Evolutionary conservation across 2,888 invertebrate genomes (phyloP).

Genomic region (Anodontia alba): DNA sequence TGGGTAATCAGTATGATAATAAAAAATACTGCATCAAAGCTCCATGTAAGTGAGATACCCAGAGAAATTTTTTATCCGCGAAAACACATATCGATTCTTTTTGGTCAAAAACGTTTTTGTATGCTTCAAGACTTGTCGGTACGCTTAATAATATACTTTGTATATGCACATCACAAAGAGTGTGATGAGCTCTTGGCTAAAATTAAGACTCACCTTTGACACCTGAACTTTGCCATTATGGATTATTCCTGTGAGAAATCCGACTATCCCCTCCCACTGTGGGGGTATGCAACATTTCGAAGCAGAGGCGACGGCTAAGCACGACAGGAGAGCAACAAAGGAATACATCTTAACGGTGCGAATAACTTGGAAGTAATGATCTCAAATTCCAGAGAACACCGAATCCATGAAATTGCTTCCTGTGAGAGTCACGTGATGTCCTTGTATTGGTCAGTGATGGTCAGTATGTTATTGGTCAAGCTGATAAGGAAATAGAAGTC

Average conservation of each 20-base stretch:
- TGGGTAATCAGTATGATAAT: too few relatives aligned
- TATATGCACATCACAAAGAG: too few relatives aligned
- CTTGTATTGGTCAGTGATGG: neutral
- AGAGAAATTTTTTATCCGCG: too few relatives aligned
- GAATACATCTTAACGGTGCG: neutral
- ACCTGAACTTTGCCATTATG: conserved; percentile 32
- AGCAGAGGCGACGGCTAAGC: conserved; percentile 7
- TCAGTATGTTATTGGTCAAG: too few relatives aligned
- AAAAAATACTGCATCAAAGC: too few relatives aligned
- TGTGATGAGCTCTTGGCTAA: too few relatives aligned
- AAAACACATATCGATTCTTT: too few relatives aligned
- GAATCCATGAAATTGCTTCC: neutral
- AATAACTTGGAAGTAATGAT: neutral
- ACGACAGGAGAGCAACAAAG: conserved; percentile 10
- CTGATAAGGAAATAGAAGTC: too few relatives aligned
- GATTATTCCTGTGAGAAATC: conserved; percentile 1
- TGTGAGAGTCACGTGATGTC: neutral
- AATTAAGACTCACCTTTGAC: conserved; percentile 33
- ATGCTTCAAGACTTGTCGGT: too few relatives aligned
- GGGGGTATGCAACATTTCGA: conserved; percentile 23
- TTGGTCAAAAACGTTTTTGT: too few relatives aligned
- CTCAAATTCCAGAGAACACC: neutral
- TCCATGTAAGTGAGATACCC: too few relatives aligned
- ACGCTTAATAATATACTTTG: too few relatives aligned
- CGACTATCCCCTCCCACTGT: conserved; percentile 13